These are phyloP conservation scores for Leptodactylus fuscus DNA, from an alignment of 2,113 vertebrate genomes.

Conservation along the genomic window DNA sequence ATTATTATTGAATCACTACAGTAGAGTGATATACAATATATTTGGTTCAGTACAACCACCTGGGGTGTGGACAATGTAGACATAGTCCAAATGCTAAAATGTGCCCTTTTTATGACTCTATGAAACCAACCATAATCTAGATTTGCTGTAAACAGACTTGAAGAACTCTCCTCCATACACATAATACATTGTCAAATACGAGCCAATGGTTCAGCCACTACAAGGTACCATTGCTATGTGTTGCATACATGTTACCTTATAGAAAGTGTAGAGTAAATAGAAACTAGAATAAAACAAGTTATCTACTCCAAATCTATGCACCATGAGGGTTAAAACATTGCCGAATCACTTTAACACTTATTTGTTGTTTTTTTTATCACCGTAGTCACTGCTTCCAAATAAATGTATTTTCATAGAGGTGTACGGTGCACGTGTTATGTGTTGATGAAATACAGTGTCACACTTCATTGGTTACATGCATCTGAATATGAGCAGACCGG, in stretches of 20 bases:
- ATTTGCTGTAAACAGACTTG: too few species aligned
- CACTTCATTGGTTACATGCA: slow-evolving; percentile 6
- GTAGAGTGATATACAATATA: too few species aligned
- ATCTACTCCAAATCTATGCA: neutral
- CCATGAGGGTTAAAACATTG: neutral
- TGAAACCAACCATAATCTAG: too few species aligned
- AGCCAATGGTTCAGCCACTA: neutral
- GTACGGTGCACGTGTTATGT: slow-evolving; percentile 42
- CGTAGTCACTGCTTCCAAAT: slow-evolving; percentile 35
- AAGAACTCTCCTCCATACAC: too few species aligned
- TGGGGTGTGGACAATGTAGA: neutral
- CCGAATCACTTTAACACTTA: neutral
- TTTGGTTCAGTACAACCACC: neutral
- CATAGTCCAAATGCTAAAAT: neutral
- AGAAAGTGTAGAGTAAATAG: too few species aligned
- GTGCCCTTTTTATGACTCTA: neutral
- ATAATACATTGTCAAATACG: too few species aligned
- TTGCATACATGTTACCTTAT: neutral
- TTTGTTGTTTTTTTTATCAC: slow-evolving; percentile 9
- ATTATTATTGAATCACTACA: neutral
- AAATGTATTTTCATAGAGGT: slow-evolving; percentile 51
- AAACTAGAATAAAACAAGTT: too few species aligned
- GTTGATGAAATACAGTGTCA: slow-evolving; percentile 26
- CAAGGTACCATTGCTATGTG: neutral
- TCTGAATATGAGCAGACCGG: slow-evolving; percentile 17